Base-by-base conservation (phyloP, 2,113 vertebrate species). In the Callipepla squamata region DNA sequence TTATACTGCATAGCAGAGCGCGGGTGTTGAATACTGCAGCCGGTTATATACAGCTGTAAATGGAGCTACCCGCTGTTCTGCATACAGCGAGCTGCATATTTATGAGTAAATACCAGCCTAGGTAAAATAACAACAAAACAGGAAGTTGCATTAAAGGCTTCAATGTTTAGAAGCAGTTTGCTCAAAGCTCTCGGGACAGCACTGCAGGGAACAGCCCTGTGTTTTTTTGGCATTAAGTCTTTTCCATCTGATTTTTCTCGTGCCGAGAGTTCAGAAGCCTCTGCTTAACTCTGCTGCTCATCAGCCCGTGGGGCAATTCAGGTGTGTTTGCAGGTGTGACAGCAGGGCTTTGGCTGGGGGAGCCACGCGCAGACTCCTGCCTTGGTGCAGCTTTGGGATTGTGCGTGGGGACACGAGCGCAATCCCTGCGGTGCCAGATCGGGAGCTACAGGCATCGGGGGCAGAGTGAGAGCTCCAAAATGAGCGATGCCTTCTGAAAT, bases 11-110 rank as follows among this genome's bases (percentile, higher is more conserved):
- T 18, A 95, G 95, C 82, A 61, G 82, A 93, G 82, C 28, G 40
- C 87, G 85, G 93, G 82, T 88, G 93, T 91, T 95, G 91, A 96
- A 92, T 91, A 88, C 85, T 89, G 91, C 87, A 94, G 91, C 63
- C 85, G n/a, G 94, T 95, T 94, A 92, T 85, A 86, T 83, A 68
- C 82, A 74, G 84, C 95, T 80, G 91, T 96, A 96, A 95, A 95
- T 83, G 87, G 81, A 92, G 93, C 95, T 94, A 92, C 96, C 93
- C 82, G 91, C 96, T 94, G 96, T 91, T 95, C 87, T 85, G 68
- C 77, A 85, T 34, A 84, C 38, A 72, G 82, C 4, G 18, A 95
- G 90, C 76, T 86, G 92, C 93, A 90, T 90, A 79, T 93, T 94
- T 95, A 95, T 95, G 80, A 80, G 93, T 91, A 90, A 96, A 94